Percentiles rank a stretch among this genome's conserved stretches.
These are phyloP conservation scores for Eumaeus atala DNA, from an alignment of 1,140 invertebrate genomes.

Conservation along the genomic window DNA sequence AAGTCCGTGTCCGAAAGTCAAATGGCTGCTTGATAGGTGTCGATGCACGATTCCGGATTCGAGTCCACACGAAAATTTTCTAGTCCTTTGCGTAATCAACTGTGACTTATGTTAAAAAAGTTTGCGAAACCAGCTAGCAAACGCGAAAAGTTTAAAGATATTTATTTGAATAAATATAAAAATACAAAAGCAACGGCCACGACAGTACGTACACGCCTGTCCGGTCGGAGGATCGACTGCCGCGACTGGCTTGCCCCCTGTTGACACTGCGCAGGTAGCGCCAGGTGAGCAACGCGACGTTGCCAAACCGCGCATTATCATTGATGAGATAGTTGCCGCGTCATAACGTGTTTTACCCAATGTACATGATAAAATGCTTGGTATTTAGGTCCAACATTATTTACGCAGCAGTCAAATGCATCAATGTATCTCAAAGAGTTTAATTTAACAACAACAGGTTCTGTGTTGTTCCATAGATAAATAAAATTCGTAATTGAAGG, in stretches of 20 bases:
- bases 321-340: conserved; percentile 62
- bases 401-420: conserved; percentile 2
- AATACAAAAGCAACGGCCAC: conserved; percentile 19
- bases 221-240: conserved; percentile 55
- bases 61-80: conserved; percentile 6
- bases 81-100: neutral
- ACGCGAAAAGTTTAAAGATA: conserved; percentile 13
- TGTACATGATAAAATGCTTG: conserved; percentile 37
- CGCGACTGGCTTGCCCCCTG: conserved; percentile 52
- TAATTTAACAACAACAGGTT: conserved; percentile 4
- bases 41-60: conserved; percentile 31
- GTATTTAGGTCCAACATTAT: conserved; percentile 6
- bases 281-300: conserved; percentile 63
- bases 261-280: conserved; percentile 70
- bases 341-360: conserved; percentile 44
- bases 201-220: conserved; percentile 46
- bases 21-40: conserved; percentile 31
- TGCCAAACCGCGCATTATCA: conserved; percentile 69
- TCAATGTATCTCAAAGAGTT: conserved; percentile 24
- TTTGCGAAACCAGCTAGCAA: neutral
- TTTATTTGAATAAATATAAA: conserved; percentile 29
- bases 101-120: too few species aligned
- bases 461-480: conserved; percentile 24
- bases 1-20: conserved; percentile 39
- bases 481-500: conserved; percentile 23